Conservation (phyloP, 2,888 invertebrate genomes). For the Ecliptopera silaceata region DNA sequence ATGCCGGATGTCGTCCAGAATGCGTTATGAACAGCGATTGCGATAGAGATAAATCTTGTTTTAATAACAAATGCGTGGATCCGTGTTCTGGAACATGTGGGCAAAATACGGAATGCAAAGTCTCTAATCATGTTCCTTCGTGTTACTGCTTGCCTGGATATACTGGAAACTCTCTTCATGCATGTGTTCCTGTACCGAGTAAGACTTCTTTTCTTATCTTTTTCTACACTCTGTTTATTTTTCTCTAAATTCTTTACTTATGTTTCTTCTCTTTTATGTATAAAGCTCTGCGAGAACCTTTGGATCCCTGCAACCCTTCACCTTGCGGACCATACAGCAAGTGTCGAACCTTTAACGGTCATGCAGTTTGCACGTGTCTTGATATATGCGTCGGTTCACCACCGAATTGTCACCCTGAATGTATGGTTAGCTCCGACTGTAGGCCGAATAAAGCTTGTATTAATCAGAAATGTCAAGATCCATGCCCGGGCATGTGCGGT, state of each 20-base stretch:
- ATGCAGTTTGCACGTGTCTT: conserved; percentile 90
- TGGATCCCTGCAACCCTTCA: conserved; percentile 88
- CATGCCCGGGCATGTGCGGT: conserved; percentile 90
- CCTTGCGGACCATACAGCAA: conserved; percentile 91
- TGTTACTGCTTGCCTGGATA: conserved; percentile 89
- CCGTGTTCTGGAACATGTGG: conserved; percentile 91
- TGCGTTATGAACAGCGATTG: conserved; percentile 91
- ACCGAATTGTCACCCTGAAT: conserved; percentile 90
- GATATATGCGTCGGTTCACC: conserved; percentile 89
- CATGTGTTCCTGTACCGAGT: conserved; percentile 85
- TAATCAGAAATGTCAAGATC: conserved; percentile 89
- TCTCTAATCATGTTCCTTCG: conserved; percentile 89
- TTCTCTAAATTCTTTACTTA: conserved; percentile 50
- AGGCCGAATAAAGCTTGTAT: conserved; percentile 89
- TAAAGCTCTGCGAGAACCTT: conserved; percentile 73
- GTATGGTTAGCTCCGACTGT: conserved; percentile 91
- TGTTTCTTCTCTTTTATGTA: conserved; percentile 50
- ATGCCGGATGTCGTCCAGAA: conserved; percentile 90
- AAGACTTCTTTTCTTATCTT: conserved; percentile 77
- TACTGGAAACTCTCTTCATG: conserved; percentile 87
- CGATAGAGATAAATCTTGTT: conserved; percentile 87
- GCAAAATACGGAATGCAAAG: conserved; percentile 89
- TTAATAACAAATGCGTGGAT: conserved; percentile 90
- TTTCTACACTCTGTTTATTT: conserved; percentile 52
- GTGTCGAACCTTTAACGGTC: conserved; percentile 87